These are phyloP conservation scores for Montipora capricornis DNA, from an alignment of 64 coral and sea anemone genomes.

Conservation along the genomic window DNA sequence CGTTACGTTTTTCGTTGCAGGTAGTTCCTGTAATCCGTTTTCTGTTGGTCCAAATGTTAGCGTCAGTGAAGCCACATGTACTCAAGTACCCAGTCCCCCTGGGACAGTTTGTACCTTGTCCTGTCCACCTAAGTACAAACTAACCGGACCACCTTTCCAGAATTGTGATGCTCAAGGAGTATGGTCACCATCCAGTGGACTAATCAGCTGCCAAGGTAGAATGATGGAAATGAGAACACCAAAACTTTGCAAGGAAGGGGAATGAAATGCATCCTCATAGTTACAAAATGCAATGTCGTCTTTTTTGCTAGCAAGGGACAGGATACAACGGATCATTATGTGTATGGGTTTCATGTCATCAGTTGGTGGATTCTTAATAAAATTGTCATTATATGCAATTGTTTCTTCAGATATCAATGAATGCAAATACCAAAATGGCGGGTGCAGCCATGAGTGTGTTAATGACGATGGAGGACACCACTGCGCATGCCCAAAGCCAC, in stretches of 20 bases:
- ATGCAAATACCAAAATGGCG: constrained; percentile 78
- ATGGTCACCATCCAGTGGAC: constrained; percentile 38
- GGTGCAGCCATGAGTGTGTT: constrained; percentile 78
- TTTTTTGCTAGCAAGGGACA: too few relatives aligned
- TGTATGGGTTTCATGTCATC: too few relatives aligned
- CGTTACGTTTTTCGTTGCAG: neutral
- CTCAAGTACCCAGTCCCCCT: constrained; percentile 23
- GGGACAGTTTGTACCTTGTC: constrained; percentile 50
- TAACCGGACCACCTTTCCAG: constrained; percentile 39
- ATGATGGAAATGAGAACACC: neutral
- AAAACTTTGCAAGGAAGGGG: neutral
- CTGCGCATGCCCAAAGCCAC: constrained; percentile 77
- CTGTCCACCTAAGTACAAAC: constrained; percentile 24
- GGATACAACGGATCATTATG: too few relatives aligned
- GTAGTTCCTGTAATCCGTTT: constrained; percentile 34
- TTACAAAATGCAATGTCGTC: too few relatives aligned
- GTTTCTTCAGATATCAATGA: constrained; percentile 80
- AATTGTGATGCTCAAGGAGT: constrained; percentile 39
- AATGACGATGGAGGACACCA: constrained; percentile 70
- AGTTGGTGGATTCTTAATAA: neutral
- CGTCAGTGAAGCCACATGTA: neutral
- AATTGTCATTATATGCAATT: neutral
- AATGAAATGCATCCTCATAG: neutral
- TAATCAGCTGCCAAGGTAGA: constrained; percentile 55
- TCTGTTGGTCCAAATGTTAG: constrained; percentile 19